Percentiles rank a stretch among this genome's conserved stretches.
These are phyloP conservation scores for Cryptosula pallasiana DNA, from an alignment of 2,888 invertebrate genomes.

Conservation along the genomic window DNA sequence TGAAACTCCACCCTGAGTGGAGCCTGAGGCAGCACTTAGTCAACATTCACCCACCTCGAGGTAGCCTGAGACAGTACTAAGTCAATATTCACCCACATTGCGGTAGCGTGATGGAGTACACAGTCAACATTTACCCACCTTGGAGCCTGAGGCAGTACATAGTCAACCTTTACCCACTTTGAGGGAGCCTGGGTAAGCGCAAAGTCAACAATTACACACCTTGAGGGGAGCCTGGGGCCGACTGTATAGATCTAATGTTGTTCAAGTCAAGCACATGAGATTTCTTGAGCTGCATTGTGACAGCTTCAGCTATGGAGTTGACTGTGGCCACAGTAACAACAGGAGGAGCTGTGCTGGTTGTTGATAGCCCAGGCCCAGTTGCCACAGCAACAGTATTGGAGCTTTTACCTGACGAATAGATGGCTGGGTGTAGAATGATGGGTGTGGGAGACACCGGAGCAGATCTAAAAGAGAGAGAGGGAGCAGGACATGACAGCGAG, in stretches of 20 bases:
- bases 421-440: not conserved
- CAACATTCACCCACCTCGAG: no score
- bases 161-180: no score
- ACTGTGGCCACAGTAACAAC: slow-evolving; percentile 11
- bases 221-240: slow-evolving; percentile 62
- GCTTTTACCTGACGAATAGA: not conserved
- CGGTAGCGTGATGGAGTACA: no score
- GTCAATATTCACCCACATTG: no score
- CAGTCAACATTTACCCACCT: no score
- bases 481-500: no score
- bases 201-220: no score
- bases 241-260: slow-evolving; percentile 58
- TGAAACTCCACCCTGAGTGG: no score
- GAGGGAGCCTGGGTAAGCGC: no score
- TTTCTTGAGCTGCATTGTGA: slow-evolving; percentile 40
- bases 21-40: no score
- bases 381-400: not conserved
- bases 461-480: slow-evolving; percentile 72
- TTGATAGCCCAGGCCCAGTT: not conserved
- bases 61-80: no score
- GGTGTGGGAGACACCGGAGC: slow-evolving; percentile 89
- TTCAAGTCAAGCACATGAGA: slow-evolving; percentile 28
- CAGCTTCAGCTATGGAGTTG: slow-evolving; percentile 17
- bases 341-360: not conserved
- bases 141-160: no score